Conservation (phyloP, 64 coral and sea anemone species). For the Pocillopora damicornis region DNA sequence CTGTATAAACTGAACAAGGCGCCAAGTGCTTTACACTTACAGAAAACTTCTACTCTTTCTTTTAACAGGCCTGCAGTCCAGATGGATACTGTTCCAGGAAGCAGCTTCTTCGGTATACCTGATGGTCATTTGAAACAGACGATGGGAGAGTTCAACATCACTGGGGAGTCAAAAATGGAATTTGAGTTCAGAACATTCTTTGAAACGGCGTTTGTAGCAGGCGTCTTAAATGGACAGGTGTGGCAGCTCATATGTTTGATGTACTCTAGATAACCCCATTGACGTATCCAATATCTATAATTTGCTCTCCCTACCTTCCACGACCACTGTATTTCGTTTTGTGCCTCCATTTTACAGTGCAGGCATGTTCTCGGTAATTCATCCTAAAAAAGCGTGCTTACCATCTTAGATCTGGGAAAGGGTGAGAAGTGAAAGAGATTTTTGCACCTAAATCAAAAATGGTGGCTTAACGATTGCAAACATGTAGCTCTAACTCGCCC, state of each 20-base stretch:
- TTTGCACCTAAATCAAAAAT: too few species aligned
- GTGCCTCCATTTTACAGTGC: too few species aligned
- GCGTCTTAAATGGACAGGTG: slow-evolving; percentile 69
- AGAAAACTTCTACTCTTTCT: not conserved
- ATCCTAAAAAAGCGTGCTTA: too few species aligned
- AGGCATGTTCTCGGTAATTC: too few species aligned
- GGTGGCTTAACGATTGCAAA: too few species aligned
- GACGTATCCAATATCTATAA: not conserved
- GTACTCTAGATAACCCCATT: not conserved
- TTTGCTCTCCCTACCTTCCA: not conserved
- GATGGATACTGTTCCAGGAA: slow-evolving; percentile 52
- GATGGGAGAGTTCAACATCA: slow-evolving; percentile 77
- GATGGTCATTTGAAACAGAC: slow-evolving; percentile 72
- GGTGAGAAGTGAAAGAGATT: too few species aligned
- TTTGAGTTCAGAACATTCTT: slow-evolving; percentile 91
- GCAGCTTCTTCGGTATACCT: slow-evolving; percentile 69
- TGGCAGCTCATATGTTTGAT: not conserved
- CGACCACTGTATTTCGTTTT: too few species aligned
- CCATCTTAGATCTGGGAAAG: too few species aligned
- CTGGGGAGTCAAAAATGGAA: slow-evolving; percentile 65
- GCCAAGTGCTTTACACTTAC: not conserved
- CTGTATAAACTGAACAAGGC: not conserved
- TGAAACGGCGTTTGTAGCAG: slow-evolving; percentile 54
- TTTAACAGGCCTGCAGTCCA: slow-evolving; percentile 3
- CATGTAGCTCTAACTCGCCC: too few species aligned